Evolutionary conservation across 2,113 vertebrate genomes (phyloP).

Genomic region (Toxotes chatareus): DNA sequence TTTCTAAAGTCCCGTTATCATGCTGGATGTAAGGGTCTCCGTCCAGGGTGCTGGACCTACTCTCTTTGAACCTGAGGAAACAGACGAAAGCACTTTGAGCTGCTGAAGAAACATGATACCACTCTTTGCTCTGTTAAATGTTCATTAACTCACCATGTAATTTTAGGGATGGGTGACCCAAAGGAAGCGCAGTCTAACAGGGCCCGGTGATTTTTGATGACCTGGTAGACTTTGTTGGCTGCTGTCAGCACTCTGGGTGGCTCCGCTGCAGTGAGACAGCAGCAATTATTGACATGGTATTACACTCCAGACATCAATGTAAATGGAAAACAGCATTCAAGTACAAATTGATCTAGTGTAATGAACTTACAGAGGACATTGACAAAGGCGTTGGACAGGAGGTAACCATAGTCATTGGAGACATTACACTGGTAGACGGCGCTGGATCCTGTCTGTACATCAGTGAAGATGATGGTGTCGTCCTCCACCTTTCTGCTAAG

Average conservation of each 20-base stretch:
- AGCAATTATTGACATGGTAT: slow-evolving; percentile 51
- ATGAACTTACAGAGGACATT: slow-evolving; percentile 93
- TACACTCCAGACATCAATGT: slow-evolving; percentile 25
- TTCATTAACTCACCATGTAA: slow-evolving; percentile 89
- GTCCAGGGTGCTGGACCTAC: slow-evolving; percentile 86
- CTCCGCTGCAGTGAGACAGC: slow-evolving; percentile 87
- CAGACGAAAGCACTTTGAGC: not conserved
- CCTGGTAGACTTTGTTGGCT: slow-evolving; percentile 90
- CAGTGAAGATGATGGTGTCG: slow-evolving; percentile 93
- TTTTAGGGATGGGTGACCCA: slow-evolving; percentile 92
- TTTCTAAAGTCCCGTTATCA: slow-evolving; percentile 94
- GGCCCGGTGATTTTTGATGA: slow-evolving; percentile 89
- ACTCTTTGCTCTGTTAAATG: not conserved
- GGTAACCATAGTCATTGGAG: slow-evolving; percentile 94
- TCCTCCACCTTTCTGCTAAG: slow-evolving; percentile 92
- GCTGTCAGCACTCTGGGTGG: slow-evolving; percentile 92
- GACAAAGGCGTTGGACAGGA: slow-evolving; percentile 95
- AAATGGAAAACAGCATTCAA: slow-evolving; percentile 15
- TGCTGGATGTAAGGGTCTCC: slow-evolving; percentile 90
- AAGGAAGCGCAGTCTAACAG: slow-evolving; percentile 92
- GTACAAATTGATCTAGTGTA: not conserved
- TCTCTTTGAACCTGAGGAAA: slow-evolving; percentile 91
- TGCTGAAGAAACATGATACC: not conserved
- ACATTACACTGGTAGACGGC: slow-evolving; percentile 97
- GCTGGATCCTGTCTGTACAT: slow-evolving; percentile 91